Evolutionary conservation across 2,113 vertebrate species (phyloP).

Genomic region (Gadus chalcogrammus): DNA sequence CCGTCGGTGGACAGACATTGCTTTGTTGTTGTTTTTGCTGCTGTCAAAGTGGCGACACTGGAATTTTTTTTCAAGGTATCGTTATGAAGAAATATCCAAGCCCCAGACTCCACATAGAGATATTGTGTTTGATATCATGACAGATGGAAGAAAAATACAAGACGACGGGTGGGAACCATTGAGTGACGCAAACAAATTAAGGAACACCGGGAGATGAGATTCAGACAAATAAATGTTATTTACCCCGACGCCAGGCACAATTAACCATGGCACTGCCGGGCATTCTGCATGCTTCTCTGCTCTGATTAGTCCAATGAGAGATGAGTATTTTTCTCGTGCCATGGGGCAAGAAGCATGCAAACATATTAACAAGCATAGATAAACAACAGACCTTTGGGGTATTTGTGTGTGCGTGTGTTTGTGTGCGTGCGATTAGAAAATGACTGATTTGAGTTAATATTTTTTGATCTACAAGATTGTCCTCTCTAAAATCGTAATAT

Average conservation of each 20-base stretch:
- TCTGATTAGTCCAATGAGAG: constrained; percentile 71
- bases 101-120: no score
- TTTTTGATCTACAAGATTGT: constrained; percentile 8
- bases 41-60: no score
- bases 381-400: constrained; percentile 47
- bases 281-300: constrained; percentile 57
- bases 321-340: constrained; percentile 63
- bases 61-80: no score
- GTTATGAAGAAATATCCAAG: no score
- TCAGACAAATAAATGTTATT: constrained; percentile 64
- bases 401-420: constrained; percentile 10
- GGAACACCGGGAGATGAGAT: constrained; percentile 51
- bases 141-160: no score
- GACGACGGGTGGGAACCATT: no score
- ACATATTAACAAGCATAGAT: constrained; percentile 56
- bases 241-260: constrained; percentile 67
- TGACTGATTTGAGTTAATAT: constrained; percentile 3
- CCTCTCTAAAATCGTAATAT: not conserved
- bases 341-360: constrained; percentile 51
- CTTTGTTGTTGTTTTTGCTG: no score
- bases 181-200: constrained; percentile 37
- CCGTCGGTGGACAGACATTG: no score
- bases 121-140: no score
- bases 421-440: not conserved
- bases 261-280: constrained; percentile 71